Conservation (phyloP, 2,113 vertebrate genomes). For the Bungarus multicinctus region DNA sequence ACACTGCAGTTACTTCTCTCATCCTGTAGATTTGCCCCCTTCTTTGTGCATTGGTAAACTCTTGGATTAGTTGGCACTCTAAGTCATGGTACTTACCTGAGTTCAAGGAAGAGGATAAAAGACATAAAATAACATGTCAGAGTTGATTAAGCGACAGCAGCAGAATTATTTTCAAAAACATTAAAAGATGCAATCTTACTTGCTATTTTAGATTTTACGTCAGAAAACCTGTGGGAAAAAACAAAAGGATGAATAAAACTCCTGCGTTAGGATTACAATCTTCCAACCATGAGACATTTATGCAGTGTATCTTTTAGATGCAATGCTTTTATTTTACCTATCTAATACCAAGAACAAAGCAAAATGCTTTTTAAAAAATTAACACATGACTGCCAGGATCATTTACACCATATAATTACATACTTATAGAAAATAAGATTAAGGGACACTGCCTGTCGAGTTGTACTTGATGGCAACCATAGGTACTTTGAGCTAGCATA, state of each 20-base stretch:
- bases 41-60: constrained; percentile 93
- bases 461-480: neutral
- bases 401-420: neutral
- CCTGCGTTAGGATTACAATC: neutral
- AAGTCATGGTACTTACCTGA: constrained; percentile 99
- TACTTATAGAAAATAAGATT: neutral
- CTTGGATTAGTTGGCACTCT: constrained; percentile 96
- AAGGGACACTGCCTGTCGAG: neutral
- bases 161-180: constrained; percentile 8
- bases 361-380: neutral
- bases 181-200: constrained; percentile 79
- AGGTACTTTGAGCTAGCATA: neutral
- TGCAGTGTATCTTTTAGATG: neutral
- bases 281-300: neutral
- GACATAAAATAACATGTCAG: constrained; percentile 25
- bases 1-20: constrained; percentile 95
- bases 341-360: neutral
- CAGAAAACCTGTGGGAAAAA: constrained; percentile 87
- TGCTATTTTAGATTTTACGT: constrained; percentile 99
- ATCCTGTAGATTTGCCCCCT: constrained; percentile 94
- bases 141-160: neutral
- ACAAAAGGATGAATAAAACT: constrained; percentile 40
- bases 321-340: neutral
- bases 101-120: constrained; percentile 26
- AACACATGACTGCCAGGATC: neutral